Percentiles rank a stretch among this genome's conserved stretches.
phyloP scores from a whole-genome alignment of 2,113 vertebrate genomes.

The Columba janthina region DNA sequence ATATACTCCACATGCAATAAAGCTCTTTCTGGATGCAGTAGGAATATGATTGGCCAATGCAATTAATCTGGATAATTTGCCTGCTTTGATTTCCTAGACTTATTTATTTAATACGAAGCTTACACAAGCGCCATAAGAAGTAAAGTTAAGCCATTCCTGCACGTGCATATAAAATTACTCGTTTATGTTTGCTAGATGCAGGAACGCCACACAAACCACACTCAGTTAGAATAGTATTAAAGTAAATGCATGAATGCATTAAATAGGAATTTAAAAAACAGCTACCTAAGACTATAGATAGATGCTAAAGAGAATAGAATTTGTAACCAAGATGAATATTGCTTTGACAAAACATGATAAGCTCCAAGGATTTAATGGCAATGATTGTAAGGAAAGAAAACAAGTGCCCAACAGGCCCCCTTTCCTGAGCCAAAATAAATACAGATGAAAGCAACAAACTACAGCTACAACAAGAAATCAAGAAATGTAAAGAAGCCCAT shows the following conservation, averaged over 20 bases:
- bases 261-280: background rate
- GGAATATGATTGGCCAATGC: background rate
- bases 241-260: background rate
- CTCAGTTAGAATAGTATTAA: background rate
- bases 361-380: background rate
- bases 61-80: background rate
- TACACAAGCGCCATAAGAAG: background rate
- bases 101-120: background rate
- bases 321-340: background rate
- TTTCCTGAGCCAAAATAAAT: constrained; percentile 7
- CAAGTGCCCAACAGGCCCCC: background rate
- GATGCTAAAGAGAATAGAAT: background rate
- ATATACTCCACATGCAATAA: background rate
- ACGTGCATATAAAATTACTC: background rate
- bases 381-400: background rate
- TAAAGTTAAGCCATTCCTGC: background rate
- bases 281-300: background rate
- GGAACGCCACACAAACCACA: background rate
- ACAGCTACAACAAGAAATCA: background rate
- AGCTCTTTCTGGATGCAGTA: background rate
- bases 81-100: background rate
- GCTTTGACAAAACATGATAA: background rate
- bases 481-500: constrained; percentile 11
- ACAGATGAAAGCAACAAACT: background rate
- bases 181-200: background rate